phyloP scores from a whole-genome alignment of 2,113 vertebrate species.

The Hippocampus comes region DNA sequence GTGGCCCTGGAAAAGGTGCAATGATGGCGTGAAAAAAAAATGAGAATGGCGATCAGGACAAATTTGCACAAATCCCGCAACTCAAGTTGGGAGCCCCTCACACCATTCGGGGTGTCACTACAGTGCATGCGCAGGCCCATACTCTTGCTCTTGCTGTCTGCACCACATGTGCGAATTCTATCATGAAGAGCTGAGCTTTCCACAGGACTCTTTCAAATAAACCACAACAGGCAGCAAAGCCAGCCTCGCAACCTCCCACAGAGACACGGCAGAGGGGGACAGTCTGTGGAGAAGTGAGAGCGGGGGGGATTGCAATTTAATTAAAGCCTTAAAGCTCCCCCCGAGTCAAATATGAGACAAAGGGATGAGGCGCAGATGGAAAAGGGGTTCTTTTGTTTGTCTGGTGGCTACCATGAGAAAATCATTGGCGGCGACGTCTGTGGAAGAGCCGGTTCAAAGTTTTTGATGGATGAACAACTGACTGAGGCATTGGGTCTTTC shows the following conservation, averaged over 20 bases:
- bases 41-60: constrained; percentile 35
- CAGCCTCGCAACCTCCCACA: constrained; percentile 71
- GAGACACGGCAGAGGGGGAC: constrained; percentile 55
- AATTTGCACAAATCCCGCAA: constrained; percentile 37
- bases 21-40: constrained; percentile 38
- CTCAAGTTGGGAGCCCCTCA: constrained; percentile 46
- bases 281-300: constrained; percentile 67
- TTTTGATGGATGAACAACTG: constrained; percentile 59
- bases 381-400: constrained; percentile 73
- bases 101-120: constrained; percentile 51
- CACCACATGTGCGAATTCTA: constrained; percentile 71
- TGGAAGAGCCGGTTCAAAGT: constrained; percentile 44
- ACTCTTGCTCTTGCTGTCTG: constrained; percentile 25
- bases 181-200: constrained; percentile 57
- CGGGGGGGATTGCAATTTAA: constrained; percentile 69
- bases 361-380: constrained; percentile 71
- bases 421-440: constrained; percentile 56
- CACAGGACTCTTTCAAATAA: constrained; percentile 69
- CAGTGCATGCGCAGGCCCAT: constrained; percentile 27
- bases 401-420: constrained; percentile 64
- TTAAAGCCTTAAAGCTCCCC: constrained; percentile 72
- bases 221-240: constrained; percentile 73
- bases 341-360: constrained; percentile 71
- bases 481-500: constrained; percentile 48
- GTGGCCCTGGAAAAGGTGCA: constrained; percentile 49